These are phyloP conservation scores for Emys orbicularis DNA, from an alignment of 2,797 vertebrate species.

Conservation along the genomic window DNA sequence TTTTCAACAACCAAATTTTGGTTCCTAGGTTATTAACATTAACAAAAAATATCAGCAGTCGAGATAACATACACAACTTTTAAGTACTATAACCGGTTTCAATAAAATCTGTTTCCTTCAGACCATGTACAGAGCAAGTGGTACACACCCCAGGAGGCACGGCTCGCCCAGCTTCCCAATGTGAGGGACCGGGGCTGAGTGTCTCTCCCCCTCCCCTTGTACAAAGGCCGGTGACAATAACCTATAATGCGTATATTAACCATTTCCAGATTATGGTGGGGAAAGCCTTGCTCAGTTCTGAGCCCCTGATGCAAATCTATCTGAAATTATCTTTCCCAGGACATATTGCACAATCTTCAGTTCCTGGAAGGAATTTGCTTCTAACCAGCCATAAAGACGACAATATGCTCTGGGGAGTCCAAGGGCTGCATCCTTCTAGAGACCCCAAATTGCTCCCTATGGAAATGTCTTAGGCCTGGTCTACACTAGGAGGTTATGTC, in stretches of 20 bases:
- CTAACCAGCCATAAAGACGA: accelerated
- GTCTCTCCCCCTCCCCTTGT: background rate
- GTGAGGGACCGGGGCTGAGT: background rate
- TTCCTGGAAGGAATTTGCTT: accelerated
- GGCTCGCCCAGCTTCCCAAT: background rate
- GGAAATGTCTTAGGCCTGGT: background rate
- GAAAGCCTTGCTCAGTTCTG: accelerated
- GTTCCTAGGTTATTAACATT: no score
- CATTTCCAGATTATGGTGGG: background rate
- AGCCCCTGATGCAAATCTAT: background rate
- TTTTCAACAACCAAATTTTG: no score
- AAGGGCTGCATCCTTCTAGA: background rate
- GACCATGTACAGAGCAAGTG: background rate
- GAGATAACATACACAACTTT: no score
- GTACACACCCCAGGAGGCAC: background rate
- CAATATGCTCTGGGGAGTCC: background rate
- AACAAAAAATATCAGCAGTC: no score
- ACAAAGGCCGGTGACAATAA: background rate
- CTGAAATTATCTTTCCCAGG: background rate
- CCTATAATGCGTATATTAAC: background rate
- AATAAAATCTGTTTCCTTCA: no score
- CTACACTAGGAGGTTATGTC: no score
- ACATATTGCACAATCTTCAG: background rate
- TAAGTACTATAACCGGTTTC: no score
- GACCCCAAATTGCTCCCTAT: background rate